Base-by-base conservation (phyloP, 2,888 invertebrate genomes). In the Rhingia campestris region DNA sequence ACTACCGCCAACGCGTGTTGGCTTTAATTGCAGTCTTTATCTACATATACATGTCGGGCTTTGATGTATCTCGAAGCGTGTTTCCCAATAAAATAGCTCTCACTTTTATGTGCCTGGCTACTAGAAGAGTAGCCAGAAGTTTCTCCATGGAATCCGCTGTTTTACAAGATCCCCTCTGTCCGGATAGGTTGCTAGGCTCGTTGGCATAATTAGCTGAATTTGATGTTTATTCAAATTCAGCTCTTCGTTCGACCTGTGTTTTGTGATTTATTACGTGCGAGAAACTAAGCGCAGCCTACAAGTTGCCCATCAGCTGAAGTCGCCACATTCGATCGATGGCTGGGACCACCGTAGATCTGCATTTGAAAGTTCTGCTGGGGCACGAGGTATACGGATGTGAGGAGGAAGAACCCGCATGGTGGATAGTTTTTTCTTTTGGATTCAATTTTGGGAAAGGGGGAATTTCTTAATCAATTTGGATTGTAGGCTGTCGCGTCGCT, bases 201-300 rank as follows among this genome's bases (percentile, higher is more conserved):
- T 39, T 14, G 45, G 53, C 51, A 67, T 77, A 77, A 77, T 77
- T 77, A 70, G 63, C 63, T 56, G 70, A 63, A 70, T 77, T 70
- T 51, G 45, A 77, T 70, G 77, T 69, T 77, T 70, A 70, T 77
- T 70, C 64, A 70, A 77, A 77, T 64, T 37, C 5, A 33, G 35
- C 47, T 33, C 30, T 39, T 10, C 33, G 14, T 22, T 7, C 66
- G 10, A 39, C 39, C 32, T 14, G 41, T 10, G 4, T 14, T 41
- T 47, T 10, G 47, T 77, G 77, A 77, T 77, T 77, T 77, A 77
- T 77, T 64, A 77, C 54, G 70, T 77, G 77, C 77, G 69, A 77
- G 75, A 76, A 53, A 47, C 67, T 61, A 43, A 32, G 58, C 66
- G 51, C 22, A 43, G 54, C 47, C 61, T 70, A 77, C 41, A 43